These are phyloP conservation scores for Iphiclides podalirius DNA, from an alignment of 2,888 invertebrate species.

Conservation along the genomic window DNA sequence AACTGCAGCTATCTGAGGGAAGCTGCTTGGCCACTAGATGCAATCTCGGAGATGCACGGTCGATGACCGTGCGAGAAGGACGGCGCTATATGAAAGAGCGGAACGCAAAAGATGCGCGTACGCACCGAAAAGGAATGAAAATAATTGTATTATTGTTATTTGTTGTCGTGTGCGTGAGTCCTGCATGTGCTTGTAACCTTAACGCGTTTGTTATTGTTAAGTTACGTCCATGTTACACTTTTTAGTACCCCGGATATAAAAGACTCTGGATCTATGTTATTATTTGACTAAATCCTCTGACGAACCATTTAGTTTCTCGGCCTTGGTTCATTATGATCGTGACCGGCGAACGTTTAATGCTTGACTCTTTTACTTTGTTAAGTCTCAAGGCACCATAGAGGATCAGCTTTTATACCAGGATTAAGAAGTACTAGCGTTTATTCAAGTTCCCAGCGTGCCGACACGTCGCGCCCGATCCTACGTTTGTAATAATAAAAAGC, in stretches of 20 bases:
- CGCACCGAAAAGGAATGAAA: constrained; percentile 77
- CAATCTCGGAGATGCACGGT: constrained; percentile 77
- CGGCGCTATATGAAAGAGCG: constrained; percentile 49
- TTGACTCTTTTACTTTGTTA: constrained; percentile 6
- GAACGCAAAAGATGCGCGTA: constrained; percentile 69
- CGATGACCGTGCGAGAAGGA: constrained; percentile 68
- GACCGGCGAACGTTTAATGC: constrained; percentile 20
- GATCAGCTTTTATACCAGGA: constrained; percentile 53
- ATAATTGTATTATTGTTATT: constrained; percentile 70
- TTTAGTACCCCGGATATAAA: constrained; percentile 1
- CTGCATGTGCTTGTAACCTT: constrained; percentile 39
- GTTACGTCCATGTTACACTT: too few relatives aligned
- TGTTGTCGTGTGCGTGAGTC: constrained; percentile 60
- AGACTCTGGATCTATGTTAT: constrained; percentile 5
- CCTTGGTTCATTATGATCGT: constrained; percentile 1
- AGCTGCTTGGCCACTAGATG: constrained; percentile 76
- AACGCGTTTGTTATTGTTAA: constrained; percentile 15
- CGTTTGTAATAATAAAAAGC: constrained; percentile 21
- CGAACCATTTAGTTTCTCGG: neutral
- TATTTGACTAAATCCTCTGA: constrained; percentile 3
- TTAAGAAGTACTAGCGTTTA: constrained; percentile 50
- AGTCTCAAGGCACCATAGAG: constrained; percentile 32
- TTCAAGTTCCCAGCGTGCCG: constrained; percentile 56
- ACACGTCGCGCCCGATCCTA: constrained; percentile 47
- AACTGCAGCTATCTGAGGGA: constrained; percentile 68